These are phyloP conservation scores for Caenorhabditis doughertyi DNA, from an alignment of 2,888 invertebrate genomes.

Conservation along the genomic window DNA sequence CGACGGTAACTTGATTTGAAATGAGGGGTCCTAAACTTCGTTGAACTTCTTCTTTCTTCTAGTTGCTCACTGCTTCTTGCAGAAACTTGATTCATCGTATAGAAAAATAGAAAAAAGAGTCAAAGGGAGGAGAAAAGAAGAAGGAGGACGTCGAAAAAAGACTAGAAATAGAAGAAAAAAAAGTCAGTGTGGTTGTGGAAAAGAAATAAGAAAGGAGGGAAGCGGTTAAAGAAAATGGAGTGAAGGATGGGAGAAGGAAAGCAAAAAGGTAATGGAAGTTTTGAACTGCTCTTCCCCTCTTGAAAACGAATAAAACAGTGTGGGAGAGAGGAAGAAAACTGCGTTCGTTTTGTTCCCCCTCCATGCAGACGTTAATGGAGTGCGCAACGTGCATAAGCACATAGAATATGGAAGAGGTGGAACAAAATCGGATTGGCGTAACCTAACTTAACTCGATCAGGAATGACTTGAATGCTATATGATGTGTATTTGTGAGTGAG, in stretches of 20 bases:
- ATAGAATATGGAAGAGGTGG: constrained; percentile 43
- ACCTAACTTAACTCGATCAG: constrained; percentile 53
- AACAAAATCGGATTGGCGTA: constrained; percentile 52
- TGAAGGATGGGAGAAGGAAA: constrained; percentile 31
- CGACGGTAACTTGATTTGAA: constrained; percentile 64
- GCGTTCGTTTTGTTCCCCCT: constrained; percentile 4
- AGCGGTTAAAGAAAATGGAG: constrained; percentile 22
- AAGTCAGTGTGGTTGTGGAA: background rate
- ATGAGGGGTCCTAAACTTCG: constrained; percentile 58
- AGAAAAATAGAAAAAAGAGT: constrained; percentile 33
- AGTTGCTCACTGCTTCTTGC: constrained; percentile 18
- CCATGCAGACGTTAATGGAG: constrained; percentile 37
- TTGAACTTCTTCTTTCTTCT: constrained; percentile 56
- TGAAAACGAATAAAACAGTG: constrained; percentile 31
- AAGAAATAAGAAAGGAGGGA: constrained; percentile 15
- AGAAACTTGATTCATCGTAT: constrained; percentile 59
- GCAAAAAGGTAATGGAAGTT: constrained; percentile 63
- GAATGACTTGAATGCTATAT: constrained; percentile 32
- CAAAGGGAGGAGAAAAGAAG: background rate
- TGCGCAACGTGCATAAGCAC: constrained; percentile 33
- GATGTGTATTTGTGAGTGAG: too few relatives aligned
- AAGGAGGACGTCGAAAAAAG: constrained; percentile 9
- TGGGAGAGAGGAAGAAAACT: constrained; percentile 12
- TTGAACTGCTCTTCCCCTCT: constrained; percentile 48
- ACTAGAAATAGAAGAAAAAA: constrained; percentile 22